A percentile compares a stretch with the other conserved stretches of the same genome.
Evolutionary conservation across 2,888 invertebrate species (phyloP).

Genomic region (Spatulosminthurus flaviceps): DNA sequence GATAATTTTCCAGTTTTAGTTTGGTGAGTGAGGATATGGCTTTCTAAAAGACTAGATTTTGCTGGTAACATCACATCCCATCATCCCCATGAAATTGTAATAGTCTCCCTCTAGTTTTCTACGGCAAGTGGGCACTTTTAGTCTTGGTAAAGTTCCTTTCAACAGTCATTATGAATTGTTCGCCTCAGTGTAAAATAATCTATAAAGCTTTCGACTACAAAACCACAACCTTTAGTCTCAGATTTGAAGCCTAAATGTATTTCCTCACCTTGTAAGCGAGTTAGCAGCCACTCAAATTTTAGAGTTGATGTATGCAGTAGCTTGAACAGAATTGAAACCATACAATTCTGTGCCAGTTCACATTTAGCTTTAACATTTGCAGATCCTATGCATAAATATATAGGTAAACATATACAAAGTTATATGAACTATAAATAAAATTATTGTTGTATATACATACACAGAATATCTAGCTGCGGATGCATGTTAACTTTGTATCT

Average conservation of each 20-base stretch:
- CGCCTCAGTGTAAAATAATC: conserved; percentile 11
- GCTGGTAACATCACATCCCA: no score
- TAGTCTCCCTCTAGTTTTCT: not conserved
- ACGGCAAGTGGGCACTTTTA: not conserved
- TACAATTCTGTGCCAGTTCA: conserved; percentile 1
- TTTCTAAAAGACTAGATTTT: no score
- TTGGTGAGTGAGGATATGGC: no score
- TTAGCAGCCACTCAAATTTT: conserved; percentile 15
- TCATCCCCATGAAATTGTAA: not conserved
- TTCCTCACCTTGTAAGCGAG: conserved; percentile 24
- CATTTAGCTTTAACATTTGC: not conserved
- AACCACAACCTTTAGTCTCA: conserved; percentile 16
- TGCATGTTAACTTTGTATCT: no score
- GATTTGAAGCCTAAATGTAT: conserved; percentile 26
- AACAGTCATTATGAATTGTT: conserved; percentile 12
- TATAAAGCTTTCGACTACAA: not conserved
- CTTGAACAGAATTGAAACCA: conserved; percentile 21
- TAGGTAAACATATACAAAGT: no score
- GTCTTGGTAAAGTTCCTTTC: not conserved
- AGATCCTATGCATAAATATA: no score
- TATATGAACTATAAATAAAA: no score
- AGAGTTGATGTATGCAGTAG: conserved; percentile 22
- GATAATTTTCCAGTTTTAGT: no score
- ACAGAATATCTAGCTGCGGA: no score
- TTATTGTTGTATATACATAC: not conserved